Conservation (phyloP, 1,140 invertebrate species). For the Orchestia grillus region DNA sequence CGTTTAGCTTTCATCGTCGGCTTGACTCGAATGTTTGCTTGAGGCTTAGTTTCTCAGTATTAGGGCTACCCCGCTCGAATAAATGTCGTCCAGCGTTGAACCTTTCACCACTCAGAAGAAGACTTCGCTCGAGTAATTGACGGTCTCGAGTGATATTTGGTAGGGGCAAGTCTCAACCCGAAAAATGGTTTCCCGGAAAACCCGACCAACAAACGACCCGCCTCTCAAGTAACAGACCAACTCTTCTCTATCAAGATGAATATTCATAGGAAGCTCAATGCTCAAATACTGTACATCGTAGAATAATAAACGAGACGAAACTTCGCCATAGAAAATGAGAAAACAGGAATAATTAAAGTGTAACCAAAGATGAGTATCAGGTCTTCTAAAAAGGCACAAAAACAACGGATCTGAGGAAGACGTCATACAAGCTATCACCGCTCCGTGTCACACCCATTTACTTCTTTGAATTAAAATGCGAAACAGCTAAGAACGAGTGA, state of each 20-base stretch:
- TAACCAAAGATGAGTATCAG: neutral
- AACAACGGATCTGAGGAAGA: too few species aligned
- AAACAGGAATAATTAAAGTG: neutral
- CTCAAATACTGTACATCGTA: neutral
- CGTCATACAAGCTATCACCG: too few species aligned
- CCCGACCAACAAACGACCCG: neutral
- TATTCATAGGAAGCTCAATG: neutral
- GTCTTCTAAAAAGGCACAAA: too few species aligned
- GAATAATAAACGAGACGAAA: neutral
- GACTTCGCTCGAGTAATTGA: neutral
- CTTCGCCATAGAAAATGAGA: neutral
- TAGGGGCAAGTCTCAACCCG: neutral
- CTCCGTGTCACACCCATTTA: too few species aligned
- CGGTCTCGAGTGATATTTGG: neutral
- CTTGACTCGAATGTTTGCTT: neutral
- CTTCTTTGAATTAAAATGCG: too few species aligned
- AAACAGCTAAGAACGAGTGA: too few species aligned
- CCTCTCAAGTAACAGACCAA: neutral
- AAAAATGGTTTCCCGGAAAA: neutral
- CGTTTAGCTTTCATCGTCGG: slow-evolving; percentile 11
- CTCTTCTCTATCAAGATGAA: neutral
- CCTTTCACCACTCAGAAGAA: slow-evolving; percentile 12
- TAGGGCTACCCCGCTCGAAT: neutral
- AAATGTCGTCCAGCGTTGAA: slow-evolving; percentile 24
- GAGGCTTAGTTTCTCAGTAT: slow-evolving; percentile 27